These are phyloP conservation scores for Serrognathus titanus DNA, from an alignment of 2,888 invertebrate species.

Conservation along the genomic window DNA sequence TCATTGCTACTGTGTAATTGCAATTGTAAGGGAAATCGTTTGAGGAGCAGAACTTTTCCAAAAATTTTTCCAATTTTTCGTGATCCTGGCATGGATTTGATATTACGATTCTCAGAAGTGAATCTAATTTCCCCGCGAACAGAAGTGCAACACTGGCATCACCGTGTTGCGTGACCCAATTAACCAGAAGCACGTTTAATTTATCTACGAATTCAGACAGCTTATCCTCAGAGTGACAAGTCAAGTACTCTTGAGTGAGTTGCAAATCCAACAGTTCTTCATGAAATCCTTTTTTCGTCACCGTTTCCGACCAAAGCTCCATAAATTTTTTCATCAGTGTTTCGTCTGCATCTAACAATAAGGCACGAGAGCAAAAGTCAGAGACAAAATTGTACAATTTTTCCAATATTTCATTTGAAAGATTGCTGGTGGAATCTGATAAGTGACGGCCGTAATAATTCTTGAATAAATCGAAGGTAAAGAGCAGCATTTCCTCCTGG, in stretches of 20 bases:
- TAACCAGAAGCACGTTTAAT: neutral
- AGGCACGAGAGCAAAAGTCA: neutral
- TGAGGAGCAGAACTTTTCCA: too few species aligned
- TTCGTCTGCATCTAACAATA: neutral
- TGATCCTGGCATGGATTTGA: too few species aligned
- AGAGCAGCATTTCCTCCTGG: neutral
- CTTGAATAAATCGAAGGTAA: neutral
- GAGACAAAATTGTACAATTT: neutral
- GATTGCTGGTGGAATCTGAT: neutral
- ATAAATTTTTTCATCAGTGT: slow-evolving; percentile 2
- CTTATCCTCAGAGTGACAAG: neutral
- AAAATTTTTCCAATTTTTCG: too few species aligned
- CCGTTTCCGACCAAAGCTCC: neutral
- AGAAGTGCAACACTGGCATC: too few species aligned
- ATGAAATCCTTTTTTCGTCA: neutral
- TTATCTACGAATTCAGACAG: neutral
- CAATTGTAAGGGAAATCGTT: too few species aligned
- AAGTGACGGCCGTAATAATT: neutral
- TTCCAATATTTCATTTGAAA: neutral
- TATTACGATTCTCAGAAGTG: too few species aligned
- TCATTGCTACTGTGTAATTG: too few species aligned
- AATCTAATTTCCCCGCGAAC: too few species aligned
- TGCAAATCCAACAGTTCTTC: neutral
- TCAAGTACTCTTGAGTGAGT: too few species aligned
- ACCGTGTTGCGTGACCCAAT: too few species aligned